Conservation (phyloP, 1,140 invertebrate genomes). For the Saccostrea glomerata region DNA sequence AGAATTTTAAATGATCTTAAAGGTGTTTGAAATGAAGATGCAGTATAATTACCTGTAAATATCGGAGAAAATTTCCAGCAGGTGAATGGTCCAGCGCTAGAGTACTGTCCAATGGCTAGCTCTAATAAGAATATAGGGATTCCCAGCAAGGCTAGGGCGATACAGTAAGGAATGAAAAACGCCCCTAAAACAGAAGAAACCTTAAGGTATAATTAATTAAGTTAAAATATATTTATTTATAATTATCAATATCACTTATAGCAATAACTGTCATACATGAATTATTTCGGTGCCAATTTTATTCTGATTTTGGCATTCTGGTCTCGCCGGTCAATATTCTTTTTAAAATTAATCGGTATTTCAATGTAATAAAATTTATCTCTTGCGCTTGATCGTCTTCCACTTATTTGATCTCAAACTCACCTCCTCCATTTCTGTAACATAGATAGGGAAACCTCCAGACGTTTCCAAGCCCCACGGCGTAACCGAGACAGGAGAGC, state of each 20-base stretch:
- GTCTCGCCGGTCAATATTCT: no score
- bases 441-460: conserved; percentile 8
- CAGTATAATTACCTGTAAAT: conserved; percentile 84
- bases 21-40: background rate
- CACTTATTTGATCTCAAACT: no score
- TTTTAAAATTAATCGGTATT: no score
- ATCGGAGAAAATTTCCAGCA: conserved; percentile 89
- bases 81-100: conserved; percentile 87
- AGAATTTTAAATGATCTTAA: no score
- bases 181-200: conserved; percentile 79
- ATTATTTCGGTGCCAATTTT: no score
- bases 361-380: no score
- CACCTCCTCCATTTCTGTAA: conserved; percentile 28
- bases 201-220: background rate
- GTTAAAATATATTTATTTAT: background rate
- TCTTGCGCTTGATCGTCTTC: no score
- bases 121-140: conserved; percentile 88
- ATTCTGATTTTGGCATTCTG: no score
- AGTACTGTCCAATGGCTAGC: conserved; percentile 88
- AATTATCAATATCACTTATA: background rate
- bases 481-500: background rate
- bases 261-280: background rate
- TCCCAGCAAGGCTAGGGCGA: conserved; percentile 83
- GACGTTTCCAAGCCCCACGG: conserved; percentile 2
- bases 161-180: conserved; percentile 85